Evolutionary conservation across 2,797 vertebrate genomes (phyloP), one percentile per base, ranked within the genome.

Genomic region (Labroides dimidiatus): DNA sequence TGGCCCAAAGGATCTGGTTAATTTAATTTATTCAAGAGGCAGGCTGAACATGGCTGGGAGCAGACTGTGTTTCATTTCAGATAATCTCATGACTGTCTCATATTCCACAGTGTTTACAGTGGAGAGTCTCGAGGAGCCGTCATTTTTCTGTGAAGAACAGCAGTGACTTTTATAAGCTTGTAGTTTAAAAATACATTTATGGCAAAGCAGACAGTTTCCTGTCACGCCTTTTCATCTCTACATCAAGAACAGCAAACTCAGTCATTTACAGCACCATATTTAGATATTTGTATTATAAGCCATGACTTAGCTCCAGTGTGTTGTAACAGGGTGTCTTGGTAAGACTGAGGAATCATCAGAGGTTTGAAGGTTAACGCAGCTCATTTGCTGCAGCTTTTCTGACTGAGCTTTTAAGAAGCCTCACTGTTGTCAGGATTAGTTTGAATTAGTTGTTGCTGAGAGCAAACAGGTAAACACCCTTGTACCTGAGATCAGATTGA

Each of bases 321-420:
- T 67, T 30, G n/a, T 58, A 50, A 64, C 64, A 69, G 50, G 50
- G 55, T 50, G 27, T 47, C 21, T 66, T 69, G 7, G 30, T 33
- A 55, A 75, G 58, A 74, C 57, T 54, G 39, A 83, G 36, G 42
- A 58, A 43, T 71, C 69, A 69, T 75, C 64, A 66, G 76, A 69
- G 69, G 48, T 57, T 77, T 66, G 64, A 78, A 75, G 39, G 56
- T 59, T 68, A 67, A 61, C 81, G 56, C 51, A 41, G 48, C 51
- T 83, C 69, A 60, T 79, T 75, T 78, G 58, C 81, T 72, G 55
- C 66, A 42, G 69, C 64, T 78, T 84, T 86, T 81, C 58, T 54
- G 57, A 71, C 63, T 73, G 56, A 83, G 72, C 77, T 77, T 65
- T 84, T 79, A 78, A 80, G 64, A 87, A 75, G 37, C 42, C 47